Evolutionary conservation across 2,888 invertebrate species (phyloP), one percentile per base, ranked within the genome.

Genomic region (Desoria tigrina): DNA sequence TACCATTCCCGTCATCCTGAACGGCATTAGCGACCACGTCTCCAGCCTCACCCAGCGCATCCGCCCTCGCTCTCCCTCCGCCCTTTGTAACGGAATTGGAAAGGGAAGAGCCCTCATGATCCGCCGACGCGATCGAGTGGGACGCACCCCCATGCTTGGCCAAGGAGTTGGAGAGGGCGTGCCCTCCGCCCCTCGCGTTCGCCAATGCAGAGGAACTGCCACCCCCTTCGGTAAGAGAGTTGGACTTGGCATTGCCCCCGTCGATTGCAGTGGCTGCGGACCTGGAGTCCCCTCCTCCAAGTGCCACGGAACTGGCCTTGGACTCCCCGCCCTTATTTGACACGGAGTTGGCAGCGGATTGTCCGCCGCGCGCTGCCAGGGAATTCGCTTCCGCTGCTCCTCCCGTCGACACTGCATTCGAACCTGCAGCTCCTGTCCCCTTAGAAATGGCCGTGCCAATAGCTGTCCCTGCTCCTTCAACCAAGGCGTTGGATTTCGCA

Each of bases 401-500:
- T 6, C 24, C 63, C 1, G n/a, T 2, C 1, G 63, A 42, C 24
- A 57, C 32, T 23, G 63, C 21, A 21, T 63, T 56, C 4, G 63
- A 37, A 16, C 24, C 6, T 7, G 61, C 42, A 21, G 18, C 16
- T 26, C 61, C 61, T 9, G 28, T 28, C 2, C 63, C 63, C 14
- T 49, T 49, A n/a, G 49, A 45, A n/a, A 49, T 42, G 24, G 62
- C 55, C 3, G 63, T 28, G 3, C 45, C 32, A 42, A 27, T 45
- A 2, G 63, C 45, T 7, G 54, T 63, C 32, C 63, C 63, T 7
- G 26, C 28, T 11, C 56, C 63, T 49, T 54, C n/a, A 32, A 24
- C 45, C 2, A 63, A 14, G 24, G 63, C 45, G 1, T 32, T 28
- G 3, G 55, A 2, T 32, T 55, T 56, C 18, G 54, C 54, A 24